phyloP scores from a whole-genome alignment of 2,113 vertebrate genomes.

The Loxodonta africana region DNA sequence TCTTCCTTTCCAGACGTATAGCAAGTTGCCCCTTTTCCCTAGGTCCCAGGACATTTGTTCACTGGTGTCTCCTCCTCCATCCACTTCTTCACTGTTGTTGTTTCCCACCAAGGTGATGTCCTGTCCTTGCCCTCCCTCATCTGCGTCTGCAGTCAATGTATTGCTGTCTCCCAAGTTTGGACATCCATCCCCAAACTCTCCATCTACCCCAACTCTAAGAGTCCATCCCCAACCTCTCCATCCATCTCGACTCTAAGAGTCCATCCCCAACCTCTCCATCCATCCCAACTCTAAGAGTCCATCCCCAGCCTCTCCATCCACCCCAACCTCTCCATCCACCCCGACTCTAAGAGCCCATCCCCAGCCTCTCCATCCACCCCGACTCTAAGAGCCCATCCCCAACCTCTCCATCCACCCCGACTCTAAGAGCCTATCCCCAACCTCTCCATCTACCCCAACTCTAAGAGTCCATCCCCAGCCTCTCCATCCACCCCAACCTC shows the following conservation, averaged over 20 bases:
- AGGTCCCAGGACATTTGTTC: accelerated
- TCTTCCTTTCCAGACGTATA: neutral
- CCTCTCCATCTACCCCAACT: neutral
- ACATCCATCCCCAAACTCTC: accelerated
- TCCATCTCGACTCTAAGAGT: neutral
- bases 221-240: accelerated
- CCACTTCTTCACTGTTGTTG: too few relatives aligned
- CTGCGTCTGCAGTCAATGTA: accelerated
- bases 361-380: accelerated
- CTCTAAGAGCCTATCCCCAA: too few relatives aligned
- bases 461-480: accelerated
- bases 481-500: neutral
- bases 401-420: accelerated
- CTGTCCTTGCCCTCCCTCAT: too few relatives aligned
- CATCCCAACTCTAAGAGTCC: too few relatives aligned
- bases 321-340: accelerated
- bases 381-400: too few relatives aligned
- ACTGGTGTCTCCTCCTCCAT: accelerated
- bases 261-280: neutral
- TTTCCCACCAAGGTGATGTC: neutral
- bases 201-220: accelerated
- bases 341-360: too few relatives aligned
- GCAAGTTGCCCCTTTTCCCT: neutral
- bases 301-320: neutral
- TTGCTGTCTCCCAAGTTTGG: neutral